Evolutionary conservation across 2,797 vertebrate species (phyloP).

Genomic region (Myotis vivesi): DNA sequence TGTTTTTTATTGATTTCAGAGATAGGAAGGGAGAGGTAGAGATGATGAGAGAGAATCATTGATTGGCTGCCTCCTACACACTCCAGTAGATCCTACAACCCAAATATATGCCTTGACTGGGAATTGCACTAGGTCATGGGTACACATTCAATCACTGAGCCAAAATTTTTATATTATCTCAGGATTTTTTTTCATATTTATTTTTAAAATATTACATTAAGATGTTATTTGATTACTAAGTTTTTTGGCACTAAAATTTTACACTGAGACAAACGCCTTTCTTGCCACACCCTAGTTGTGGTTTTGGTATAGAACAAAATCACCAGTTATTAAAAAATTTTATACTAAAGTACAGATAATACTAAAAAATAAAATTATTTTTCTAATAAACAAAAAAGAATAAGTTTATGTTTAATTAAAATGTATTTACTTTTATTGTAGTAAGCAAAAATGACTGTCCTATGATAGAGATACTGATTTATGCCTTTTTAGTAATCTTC

Average conservation of each 20-base stretch:
- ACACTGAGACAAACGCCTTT: neutral
- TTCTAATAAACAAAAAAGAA: neutral
- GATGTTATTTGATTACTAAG: neutral
- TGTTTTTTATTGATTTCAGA: too few species aligned
- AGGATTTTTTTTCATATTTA: neutral
- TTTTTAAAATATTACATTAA: neutral
- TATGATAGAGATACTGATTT: neutral
- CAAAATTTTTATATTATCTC: neutral
- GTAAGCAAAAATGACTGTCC: neutral
- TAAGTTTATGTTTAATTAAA: neutral
- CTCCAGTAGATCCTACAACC: too few species aligned
- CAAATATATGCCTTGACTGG: too few species aligned
- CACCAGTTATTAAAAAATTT: neutral
- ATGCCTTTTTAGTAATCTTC: neutral
- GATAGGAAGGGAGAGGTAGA: too few species aligned
- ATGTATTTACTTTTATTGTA: neutral
- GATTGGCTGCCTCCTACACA: too few species aligned
- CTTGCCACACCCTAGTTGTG: neutral
- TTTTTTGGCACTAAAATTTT: neutral
- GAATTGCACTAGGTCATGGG: too few species aligned
- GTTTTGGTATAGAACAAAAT: neutral
- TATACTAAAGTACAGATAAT: neutral
- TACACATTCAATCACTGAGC: too few species aligned
- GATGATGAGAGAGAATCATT: too few species aligned
- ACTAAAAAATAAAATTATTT: neutral